Conservation (phyloP, 2,888 invertebrate genomes). For the Phania funesta region DNA sequence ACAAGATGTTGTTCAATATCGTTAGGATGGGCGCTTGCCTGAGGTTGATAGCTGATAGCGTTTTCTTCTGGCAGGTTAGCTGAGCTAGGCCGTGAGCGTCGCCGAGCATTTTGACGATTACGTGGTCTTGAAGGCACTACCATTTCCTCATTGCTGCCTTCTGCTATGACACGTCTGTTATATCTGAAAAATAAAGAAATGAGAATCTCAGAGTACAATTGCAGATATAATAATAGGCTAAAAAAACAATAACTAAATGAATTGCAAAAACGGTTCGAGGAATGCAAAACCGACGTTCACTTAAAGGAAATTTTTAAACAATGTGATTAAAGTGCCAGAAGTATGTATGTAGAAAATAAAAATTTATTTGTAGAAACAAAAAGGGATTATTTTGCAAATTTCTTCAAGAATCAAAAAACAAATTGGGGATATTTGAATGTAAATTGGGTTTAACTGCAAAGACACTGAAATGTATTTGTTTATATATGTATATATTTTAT, state of each 20-base stretch:
- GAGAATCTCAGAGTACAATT: background rate
- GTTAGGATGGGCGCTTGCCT: conserved; percentile 66
- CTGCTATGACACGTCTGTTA: conserved; percentile 75
- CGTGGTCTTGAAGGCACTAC: conserved; percentile 70
- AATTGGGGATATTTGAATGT: background rate
- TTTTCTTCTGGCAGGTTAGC: conserved; percentile 68
- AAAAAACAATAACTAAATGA: background rate
- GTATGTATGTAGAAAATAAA: background rate
- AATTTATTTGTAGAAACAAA: background rate
- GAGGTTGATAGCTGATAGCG: conserved; percentile 71
- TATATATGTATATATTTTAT: background rate
- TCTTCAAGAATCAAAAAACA: background rate
- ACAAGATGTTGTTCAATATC: conserved; percentile 59
- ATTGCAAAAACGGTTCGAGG: conserved; percentile 4
- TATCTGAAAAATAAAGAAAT: conserved; percentile 68
- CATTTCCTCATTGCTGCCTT: conserved; percentile 76
- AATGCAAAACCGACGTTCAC: background rate
- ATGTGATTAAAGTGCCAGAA: background rate
- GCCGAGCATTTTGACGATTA: conserved; percentile 63
- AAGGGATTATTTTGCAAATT: background rate
- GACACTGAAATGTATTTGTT: background rate
- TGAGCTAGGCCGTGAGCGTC: conserved; percentile 53
- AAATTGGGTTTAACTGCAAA: background rate
- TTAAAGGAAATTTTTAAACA: background rate
- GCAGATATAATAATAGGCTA: background rate